phyloP scores from a whole-genome alignment of 2,113 vertebrate species.

The Xyliphius kryptos region DNA sequence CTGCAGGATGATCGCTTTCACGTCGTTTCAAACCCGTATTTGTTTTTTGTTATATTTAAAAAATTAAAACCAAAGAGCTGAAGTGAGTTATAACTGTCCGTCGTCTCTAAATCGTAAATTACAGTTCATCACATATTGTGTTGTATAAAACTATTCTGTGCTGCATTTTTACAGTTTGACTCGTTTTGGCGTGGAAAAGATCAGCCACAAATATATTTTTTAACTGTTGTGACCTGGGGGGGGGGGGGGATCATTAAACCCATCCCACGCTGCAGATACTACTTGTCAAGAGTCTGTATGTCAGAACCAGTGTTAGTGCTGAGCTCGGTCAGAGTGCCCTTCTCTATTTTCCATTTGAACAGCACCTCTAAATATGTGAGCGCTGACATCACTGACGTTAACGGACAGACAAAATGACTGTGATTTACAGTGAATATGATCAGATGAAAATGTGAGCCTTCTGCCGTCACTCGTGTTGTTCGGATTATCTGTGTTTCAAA shows the following conservation, averaged over 20 bases:
- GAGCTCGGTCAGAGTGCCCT: constrained; percentile 23
- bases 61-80: too few relatives aligned
- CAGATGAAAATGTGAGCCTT: background rate
- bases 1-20: too few relatives aligned
- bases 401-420: constrained; percentile 9
- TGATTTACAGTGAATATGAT: constrained; percentile 1
- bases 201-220: background rate
- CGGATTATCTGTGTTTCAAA: too few relatives aligned
- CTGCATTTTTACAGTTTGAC: background rate
- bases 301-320: constrained; percentile 6
- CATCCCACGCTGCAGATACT: background rate
- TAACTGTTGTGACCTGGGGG: background rate
- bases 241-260: constrained; percentile 2
- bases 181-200: background rate
- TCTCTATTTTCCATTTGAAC: constrained; percentile 21
- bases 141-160: too few relatives aligned
- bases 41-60: too few relatives aligned
- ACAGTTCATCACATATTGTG: too few relatives aligned
- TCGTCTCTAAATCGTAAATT: too few relatives aligned
- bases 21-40: too few relatives aligned
- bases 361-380: background rate
- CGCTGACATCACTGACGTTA: constrained; percentile 18
- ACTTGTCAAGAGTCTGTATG: constrained; percentile 17
- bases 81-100: too few relatives aligned
- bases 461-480: too few relatives aligned